phyloP scores from a whole-genome alignment of 2,113 vertebrate species.

The Onychorhynchus coronatus region DNA sequence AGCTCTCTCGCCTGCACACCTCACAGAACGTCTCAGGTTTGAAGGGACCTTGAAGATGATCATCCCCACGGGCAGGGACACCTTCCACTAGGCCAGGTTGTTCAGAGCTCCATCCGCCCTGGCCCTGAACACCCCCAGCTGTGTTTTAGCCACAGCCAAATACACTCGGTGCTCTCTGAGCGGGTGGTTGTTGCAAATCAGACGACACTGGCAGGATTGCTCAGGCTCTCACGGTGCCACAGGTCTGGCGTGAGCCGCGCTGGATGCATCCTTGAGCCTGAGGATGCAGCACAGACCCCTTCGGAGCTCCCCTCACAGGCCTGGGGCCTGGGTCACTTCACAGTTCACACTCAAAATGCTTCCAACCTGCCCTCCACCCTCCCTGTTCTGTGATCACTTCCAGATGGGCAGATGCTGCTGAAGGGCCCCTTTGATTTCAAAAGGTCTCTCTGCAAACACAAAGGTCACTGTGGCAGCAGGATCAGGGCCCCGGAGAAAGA shows the following conservation, averaged over 20 bases:
- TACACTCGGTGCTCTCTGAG: fast-evolving
- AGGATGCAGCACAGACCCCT: fast-evolving
- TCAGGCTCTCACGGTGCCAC: not conserved
- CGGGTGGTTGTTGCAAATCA: fast-evolving
- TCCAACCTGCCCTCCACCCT: not conserved
- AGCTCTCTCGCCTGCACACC: not conserved
- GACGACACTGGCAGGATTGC: fast-evolving
- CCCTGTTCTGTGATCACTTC: not conserved
- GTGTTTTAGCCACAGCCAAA: not conserved
- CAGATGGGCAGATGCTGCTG: constrained; percentile 42
- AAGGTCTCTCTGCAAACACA: constrained; percentile 45
- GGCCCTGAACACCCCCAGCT: not conserved
- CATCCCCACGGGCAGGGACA: not conserved
- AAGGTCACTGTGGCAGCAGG: constrained; percentile 36
- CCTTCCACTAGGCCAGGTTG: too few species aligned
- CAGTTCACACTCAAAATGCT: not conserved
- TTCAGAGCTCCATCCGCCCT: not conserved
- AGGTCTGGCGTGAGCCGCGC: fast-evolving
- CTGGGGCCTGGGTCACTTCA: fast-evolving
- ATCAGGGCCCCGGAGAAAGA: not conserved
- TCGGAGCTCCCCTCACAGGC: not conserved
- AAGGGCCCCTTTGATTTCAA: constrained; percentile 49
- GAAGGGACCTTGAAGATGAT: not conserved
- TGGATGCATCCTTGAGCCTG: not conserved
- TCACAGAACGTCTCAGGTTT: not conserved